Percentiles rank a stretch among this genome's conserved stretches.
Conservation (phyloP, 2,888 invertebrate genomes). For the Andrena dorsata region DNA sequence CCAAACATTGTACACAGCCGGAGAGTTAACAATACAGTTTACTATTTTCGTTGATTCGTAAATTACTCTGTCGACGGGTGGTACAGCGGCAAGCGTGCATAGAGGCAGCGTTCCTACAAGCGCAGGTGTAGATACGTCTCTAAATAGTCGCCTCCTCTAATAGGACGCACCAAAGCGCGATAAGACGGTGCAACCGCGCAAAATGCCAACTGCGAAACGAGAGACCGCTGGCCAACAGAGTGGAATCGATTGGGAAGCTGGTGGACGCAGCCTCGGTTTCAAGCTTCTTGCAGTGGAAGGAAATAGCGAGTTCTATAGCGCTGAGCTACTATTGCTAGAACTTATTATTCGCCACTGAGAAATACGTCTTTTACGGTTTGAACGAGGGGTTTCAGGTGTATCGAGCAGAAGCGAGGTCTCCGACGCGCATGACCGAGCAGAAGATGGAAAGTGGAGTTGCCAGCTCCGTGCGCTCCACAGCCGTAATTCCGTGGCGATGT, state of each 20-base stretch:
- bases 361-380: too few relatives aligned
- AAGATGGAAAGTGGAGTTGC: too few relatives aligned
- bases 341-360: too few relatives aligned
- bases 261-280: not conserved
- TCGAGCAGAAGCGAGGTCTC: too few relatives aligned
- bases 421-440: too few relatives aligned
- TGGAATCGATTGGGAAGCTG: constrained; percentile 21
- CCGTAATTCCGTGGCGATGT: too few relatives aligned
- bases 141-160: constrained; percentile 3
- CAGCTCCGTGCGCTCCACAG: too few relatives aligned
- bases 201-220: not conserved
- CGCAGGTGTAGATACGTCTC: not conserved
- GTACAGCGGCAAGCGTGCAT: not conserved
- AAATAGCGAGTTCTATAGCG: constrained; percentile 18
- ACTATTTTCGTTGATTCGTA: too few relatives aligned
- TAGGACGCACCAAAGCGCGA: constrained; percentile 3
- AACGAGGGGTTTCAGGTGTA: too few relatives aligned
- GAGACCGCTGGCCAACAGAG: not conserved
- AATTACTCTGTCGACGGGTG: not conserved
- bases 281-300: constrained; percentile 8
- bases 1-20: too few relatives aligned
- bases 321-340: constrained; percentile 5
- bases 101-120: not conserved
- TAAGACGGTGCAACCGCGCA: constrained; percentile 1
- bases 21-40: too few relatives aligned